Evolutionary conservation across 2,797 vertebrate genomes (phyloP).

Genomic region (Dromococcyx pavoninus): DNA sequence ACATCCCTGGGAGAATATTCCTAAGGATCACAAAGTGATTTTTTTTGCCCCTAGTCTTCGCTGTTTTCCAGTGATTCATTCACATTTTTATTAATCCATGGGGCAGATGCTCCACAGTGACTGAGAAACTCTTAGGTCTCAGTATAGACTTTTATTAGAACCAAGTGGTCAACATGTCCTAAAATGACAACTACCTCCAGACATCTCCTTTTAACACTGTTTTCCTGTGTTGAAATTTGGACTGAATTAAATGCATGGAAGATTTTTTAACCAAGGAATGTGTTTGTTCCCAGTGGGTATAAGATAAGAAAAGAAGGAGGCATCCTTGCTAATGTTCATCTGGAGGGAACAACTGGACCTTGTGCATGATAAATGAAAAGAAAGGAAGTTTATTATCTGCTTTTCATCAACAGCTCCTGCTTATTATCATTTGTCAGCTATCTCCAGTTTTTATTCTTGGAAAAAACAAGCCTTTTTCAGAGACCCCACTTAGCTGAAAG

Average conservation of each 20-base stretch:
- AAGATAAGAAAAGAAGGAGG: slow-evolving; percentile 14
- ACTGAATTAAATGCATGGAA: background rate
- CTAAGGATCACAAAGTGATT: background rate
- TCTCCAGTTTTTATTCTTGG: slow-evolving; percentile 1
- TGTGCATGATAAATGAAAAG: background rate
- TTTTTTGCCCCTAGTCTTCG: background rate
- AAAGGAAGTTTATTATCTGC: slow-evolving; percentile 40
- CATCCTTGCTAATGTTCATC: background rate
- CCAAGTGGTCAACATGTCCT: background rate
- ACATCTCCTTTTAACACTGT: background rate
- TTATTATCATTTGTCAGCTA: slow-evolving; percentile 9
- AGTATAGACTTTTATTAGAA: background rate
- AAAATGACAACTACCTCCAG: background rate
- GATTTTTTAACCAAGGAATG: background rate
- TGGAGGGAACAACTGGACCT: background rate
- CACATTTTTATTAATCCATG: background rate
- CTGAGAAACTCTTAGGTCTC: background rate
- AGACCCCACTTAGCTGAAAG: background rate
- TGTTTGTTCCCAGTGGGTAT: background rate
- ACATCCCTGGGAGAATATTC: background rate
- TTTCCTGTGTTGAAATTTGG: background rate
- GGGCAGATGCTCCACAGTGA: background rate
- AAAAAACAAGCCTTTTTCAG: background rate
- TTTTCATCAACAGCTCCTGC: background rate
- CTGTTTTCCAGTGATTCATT: background rate